These are phyloP conservation scores for Drosophila pandora DNA, from an alignment of 1,140 invertebrate genomes.

Conservation along the genomic window DNA sequence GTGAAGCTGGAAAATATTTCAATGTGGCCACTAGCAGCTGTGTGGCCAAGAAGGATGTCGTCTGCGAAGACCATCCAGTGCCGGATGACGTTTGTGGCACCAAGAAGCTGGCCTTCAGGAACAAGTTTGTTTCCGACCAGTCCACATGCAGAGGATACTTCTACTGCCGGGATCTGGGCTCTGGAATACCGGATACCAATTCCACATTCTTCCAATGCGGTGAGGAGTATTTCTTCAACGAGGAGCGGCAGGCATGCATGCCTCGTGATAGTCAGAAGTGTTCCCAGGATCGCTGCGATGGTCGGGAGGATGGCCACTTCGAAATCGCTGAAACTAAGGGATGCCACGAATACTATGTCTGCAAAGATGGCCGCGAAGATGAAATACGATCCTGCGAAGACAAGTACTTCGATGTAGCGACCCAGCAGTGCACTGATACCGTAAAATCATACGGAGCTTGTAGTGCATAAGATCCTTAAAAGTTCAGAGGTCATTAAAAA, in stretches of 20 bases:
- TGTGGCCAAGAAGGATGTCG: constrained; percentile 41
- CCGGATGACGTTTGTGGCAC: constrained; percentile 62
- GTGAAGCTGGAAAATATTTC: constrained; percentile 49
- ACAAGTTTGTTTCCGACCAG: constrained; percentile 60
- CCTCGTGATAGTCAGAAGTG: constrained; percentile 35
- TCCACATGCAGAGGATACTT: constrained; percentile 73
- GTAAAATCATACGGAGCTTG: constrained; percentile 28
- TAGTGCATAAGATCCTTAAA: background rate
- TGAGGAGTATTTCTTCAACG: constrained; percentile 53
- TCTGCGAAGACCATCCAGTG: constrained; percentile 53
- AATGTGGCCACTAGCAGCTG: constrained; percentile 35
- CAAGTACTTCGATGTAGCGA: constrained; percentile 35
- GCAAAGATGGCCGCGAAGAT: constrained; percentile 34
- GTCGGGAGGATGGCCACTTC: constrained; percentile 33
- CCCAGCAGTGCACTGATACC: constrained; percentile 24
- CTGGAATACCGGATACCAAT: constrained; percentile 49
- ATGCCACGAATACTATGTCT: constrained; percentile 60
- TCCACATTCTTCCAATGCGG: constrained; percentile 48
- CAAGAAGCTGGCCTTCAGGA: constrained; percentile 52
- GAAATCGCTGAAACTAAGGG: constrained; percentile 46
- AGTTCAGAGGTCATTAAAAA: too few species aligned
- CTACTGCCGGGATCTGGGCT: constrained; percentile 65
- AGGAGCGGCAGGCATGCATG: constrained; percentile 36
- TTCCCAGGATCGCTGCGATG: constrained; percentile 68
- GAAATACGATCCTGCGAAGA: constrained; percentile 3